Evolutionary conservation across 2,888 invertebrate species (phyloP), one percentile per base, ranked within the genome.

Genomic region (Megalurothrips usitatus): DNA sequence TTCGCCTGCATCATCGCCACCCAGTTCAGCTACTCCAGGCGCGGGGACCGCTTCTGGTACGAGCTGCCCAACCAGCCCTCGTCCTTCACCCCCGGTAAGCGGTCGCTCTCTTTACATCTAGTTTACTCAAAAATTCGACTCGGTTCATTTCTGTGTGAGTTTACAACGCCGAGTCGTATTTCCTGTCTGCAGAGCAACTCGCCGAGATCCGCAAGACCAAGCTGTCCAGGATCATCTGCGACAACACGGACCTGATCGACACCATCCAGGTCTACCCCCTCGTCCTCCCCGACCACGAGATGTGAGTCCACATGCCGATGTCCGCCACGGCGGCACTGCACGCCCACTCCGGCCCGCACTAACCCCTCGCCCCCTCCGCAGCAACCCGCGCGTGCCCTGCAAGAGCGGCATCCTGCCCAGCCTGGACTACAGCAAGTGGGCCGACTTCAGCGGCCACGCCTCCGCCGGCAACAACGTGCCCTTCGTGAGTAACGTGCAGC

Each of bases 21-120:
- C 47, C 97, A 97, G 87, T 96, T 97, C 89, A 94, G 94, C 84
- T 94, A 95, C 86, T 91, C 96, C 0, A 91, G 96, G 86, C 90
- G 94, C 84, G 96, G 96, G 82, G 97, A 98, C 88, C 91, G 97
- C 87, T 97, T 97, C 87, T 98, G 97, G 97, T 97, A 95, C 86
- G 97, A 97, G 87, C 89, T 96, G 81, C 94, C 95, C 43, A 94
- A 96, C 86, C 96, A 96, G 87, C 96, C 96, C 0, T 96, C 96
- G 52, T 94, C 96, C 0, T 97, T 97, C 87, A 94, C 95, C 8
- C 92, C 87, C 83, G 89, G 90, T 90, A 85, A 85, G 58, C 52
- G 49, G 49, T 14, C 49, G 49, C 52, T 6, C 52, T 6, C 14
- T n/a, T n/a, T n/a, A n/a, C n/a, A n/a, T n/a, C n/a, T n/a, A n/a